Percentiles rank a stretch among this genome's conserved stretches.
These are phyloP conservation scores for Pitangus sulphuratus DNA, from an alignment of 2,797 vertebrate species.

Conservation along the genomic window DNA sequence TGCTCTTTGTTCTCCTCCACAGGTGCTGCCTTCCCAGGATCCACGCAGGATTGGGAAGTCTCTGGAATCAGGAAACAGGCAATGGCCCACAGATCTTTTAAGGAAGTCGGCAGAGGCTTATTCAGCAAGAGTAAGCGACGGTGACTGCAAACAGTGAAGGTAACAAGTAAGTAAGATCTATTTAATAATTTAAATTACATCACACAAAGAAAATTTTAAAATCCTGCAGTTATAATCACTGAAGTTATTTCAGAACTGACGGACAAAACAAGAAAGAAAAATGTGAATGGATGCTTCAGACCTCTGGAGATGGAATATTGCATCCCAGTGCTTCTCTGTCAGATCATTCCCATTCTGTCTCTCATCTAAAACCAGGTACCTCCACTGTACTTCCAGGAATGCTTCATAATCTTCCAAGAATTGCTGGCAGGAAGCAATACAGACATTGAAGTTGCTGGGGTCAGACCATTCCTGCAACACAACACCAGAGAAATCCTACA, in stretches of 20 bases:
- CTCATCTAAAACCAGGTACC: conserved; percentile 86
- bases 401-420: conserved; percentile 84
- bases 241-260: not conserved
- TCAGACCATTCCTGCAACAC: conserved; percentile 82
- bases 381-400: conserved; percentile 84
- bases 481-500: not conserved
- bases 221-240: not conserved
- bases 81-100: conserved; percentile 90
- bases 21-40: conserved; percentile 83
- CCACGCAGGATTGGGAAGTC: conserved; percentile 84
- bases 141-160: conserved; percentile 70
- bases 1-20: conserved; percentile 88
- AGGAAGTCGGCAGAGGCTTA: conserved; percentile 85
- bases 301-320: conserved; percentile 85
- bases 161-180: not conserved
- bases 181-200: not conserved
- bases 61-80: conserved; percentile 90
- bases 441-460: conserved; percentile 86
- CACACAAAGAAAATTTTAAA: not conserved
- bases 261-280: not conserved
- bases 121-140: conserved; percentile 88
- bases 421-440: conserved; percentile 88
- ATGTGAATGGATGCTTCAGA: conserved; percentile 21
- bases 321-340: conserved; percentile 89
- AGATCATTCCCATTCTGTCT: conserved; percentile 88